Conservation (phyloP, 2,888 invertebrate genomes). For the Melangyna quadrimaculata region DNA sequence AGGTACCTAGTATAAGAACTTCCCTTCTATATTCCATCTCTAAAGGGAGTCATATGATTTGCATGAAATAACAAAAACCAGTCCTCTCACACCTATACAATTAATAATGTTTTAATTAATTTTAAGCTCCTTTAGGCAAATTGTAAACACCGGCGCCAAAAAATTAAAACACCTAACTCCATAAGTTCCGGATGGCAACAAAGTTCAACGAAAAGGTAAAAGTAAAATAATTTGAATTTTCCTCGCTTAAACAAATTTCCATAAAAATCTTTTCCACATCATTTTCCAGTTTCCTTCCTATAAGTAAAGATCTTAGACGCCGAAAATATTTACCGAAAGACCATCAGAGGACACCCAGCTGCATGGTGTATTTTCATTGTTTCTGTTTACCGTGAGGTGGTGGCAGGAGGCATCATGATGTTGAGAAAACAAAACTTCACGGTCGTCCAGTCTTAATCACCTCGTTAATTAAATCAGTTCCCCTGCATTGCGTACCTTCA, state of each 20-base stretch:
- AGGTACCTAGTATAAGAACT: background rate
- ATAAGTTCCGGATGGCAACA: constrained; percentile 33
- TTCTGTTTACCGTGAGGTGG: constrained; percentile 14
- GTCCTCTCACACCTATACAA: background rate
- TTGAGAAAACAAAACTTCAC: constrained; percentile 53
- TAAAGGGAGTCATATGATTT: constrained; percentile 53
- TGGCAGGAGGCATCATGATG: background rate
- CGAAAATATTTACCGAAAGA: constrained; percentile 66
- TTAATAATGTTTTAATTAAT: constrained; percentile 65
- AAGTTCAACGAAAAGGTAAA: constrained; percentile 41
- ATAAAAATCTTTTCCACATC: constrained; percentile 65
- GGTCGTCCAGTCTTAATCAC: constrained; percentile 72
- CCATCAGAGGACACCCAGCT: constrained; percentile 61
- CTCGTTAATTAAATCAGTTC: constrained; percentile 72
- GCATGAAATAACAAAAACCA: constrained; percentile 34
- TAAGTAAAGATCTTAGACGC: constrained; percentile 48
- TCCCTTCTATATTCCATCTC: background rate
- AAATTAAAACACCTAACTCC: constrained; percentile 61
- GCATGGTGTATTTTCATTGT: constrained; percentile 57
- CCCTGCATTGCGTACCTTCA: constrained; percentile 68
- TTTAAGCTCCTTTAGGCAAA: constrained; percentile 65
- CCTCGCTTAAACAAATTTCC: constrained; percentile 55
- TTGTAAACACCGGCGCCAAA: constrained; percentile 69
- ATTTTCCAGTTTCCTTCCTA: constrained; percentile 27
- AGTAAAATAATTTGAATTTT: constrained; percentile 37